These are phyloP conservation scores for Triops longicaudatus DNA, from an alignment of 1,140 invertebrate species.

Conservation along the genomic window DNA sequence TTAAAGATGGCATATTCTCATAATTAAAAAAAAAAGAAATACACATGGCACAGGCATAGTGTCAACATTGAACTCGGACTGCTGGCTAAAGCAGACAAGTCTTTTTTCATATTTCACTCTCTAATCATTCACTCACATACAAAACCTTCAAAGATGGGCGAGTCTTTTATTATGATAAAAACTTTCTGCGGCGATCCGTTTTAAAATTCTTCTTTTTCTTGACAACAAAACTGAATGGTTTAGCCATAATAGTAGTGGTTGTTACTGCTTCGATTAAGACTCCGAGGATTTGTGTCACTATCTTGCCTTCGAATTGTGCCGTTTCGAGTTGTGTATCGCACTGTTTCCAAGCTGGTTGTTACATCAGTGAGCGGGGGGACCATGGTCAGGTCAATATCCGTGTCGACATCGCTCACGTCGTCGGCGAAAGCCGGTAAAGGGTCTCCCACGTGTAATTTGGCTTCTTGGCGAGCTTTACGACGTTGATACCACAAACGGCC, in stretches of 20 bases:
- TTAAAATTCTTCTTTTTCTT: no score
- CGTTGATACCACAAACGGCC: constrained; percentile 53
- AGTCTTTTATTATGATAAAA: neutral
- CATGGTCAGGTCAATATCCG: constrained; percentile 55
- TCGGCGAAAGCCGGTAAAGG: constrained; percentile 48
- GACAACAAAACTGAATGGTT: constrained; percentile 29
- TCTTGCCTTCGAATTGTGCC: constrained; percentile 34
- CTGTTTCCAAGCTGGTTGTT: constrained; percentile 33
- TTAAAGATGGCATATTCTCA: neutral
- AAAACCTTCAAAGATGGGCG: neutral
- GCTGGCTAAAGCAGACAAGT: neutral
- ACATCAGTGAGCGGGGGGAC: constrained; percentile 33
- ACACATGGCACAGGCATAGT: neutral
- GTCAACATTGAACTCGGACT: neutral
- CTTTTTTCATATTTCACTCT: neutral
- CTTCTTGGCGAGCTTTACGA: constrained; percentile 46
- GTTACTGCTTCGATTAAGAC: constrained; percentile 41
- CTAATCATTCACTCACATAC: neutral
- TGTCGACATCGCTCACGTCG: constrained; percentile 61
- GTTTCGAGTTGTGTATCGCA: constrained; percentile 33
- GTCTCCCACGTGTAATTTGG: constrained; percentile 56
- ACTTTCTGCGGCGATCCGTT: neutral
- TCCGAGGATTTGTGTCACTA: constrained; percentile 42
- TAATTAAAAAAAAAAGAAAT: neutral
- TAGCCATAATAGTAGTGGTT: constrained; percentile 54